phyloP scores from a whole-genome alignment of 2,113 vertebrate genomes.

The Sinocyclocheilus grahami region DNA sequence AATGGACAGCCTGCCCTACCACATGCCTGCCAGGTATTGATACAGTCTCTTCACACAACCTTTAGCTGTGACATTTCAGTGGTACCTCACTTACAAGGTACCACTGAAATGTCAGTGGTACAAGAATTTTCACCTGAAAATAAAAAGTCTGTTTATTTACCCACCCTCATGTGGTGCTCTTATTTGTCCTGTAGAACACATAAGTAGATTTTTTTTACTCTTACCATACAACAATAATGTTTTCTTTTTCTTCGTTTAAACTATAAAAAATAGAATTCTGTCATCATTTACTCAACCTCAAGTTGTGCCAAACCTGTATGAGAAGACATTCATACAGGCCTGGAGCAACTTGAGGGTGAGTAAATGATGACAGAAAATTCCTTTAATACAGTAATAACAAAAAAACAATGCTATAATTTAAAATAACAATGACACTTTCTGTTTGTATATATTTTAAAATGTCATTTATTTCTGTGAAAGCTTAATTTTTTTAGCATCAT shows the following conservation, averaged over 20 bases:
- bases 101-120: too few relatives aligned
- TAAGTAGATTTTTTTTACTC: neutral
- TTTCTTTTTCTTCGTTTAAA: too few relatives aligned
- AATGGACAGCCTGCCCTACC: conserved; percentile 89
- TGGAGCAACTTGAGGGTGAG: too few relatives aligned
- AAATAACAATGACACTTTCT: neutral
- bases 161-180: neutral
- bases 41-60: neutral
- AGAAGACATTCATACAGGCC: neutral
- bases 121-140: neutral
- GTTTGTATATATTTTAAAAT: neutral
- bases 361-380: too few relatives aligned
- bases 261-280: too few relatives aligned
- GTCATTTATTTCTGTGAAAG: neutral
- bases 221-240: too few relatives aligned
- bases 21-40: conserved; percentile 83
- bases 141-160: neutral
- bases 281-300: too few relatives aligned
- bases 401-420: neutral
- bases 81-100: neutral
- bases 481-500: neutral
- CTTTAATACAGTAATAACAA: too few relatives aligned
- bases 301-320: too few relatives aligned
- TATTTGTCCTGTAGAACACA: neutral
- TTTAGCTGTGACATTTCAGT: neutral